Conservation (phyloP, 2,888 invertebrate species). For the Drosophila affinis region DNA sequence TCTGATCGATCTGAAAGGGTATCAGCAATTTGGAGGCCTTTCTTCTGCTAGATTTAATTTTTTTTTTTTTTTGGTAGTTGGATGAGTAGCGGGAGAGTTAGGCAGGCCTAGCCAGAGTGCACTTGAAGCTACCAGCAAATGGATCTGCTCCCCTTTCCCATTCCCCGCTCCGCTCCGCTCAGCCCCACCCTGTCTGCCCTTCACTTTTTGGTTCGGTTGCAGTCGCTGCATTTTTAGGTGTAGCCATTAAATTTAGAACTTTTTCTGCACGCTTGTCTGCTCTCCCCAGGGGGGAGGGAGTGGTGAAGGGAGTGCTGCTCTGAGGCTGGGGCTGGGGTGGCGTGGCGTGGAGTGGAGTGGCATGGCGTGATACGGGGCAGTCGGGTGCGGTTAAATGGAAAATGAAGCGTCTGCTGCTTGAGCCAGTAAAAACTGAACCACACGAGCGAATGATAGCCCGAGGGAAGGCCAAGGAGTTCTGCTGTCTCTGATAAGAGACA, state of each 20-base stretch:
- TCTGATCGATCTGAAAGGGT: neutral
- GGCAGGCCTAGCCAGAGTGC: conserved; percentile 61
- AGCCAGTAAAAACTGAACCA: conserved; percentile 21
- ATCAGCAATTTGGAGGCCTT: neutral
- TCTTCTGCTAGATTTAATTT: conserved; percentile 11
- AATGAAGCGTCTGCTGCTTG: conserved; percentile 69
- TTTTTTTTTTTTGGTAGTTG: conserved; percentile 12
- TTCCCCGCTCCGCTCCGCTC: neutral
- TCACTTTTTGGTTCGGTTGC: conserved; percentile 57
- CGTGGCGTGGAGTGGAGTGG: conserved; percentile 2
- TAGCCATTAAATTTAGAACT: conserved; percentile 79
- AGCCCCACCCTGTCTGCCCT: conserved; percentile 28
- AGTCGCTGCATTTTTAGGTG: conserved; percentile 77
- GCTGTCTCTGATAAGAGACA: neutral
- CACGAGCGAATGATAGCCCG: conserved; percentile 28
- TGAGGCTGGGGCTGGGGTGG: conserved; percentile 4
- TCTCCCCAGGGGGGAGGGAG: conserved; percentile 45
- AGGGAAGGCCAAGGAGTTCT: conserved; percentile 9
- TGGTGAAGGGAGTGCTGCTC: neutral
- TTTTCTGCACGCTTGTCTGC: conserved; percentile 77
- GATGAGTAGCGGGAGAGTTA: neutral
- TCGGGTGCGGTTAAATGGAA: conserved; percentile 72
- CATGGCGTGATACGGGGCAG: conserved; percentile 30
- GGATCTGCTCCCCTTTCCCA: conserved; percentile 8
- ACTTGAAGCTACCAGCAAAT: conserved; percentile 68